These are phyloP conservation scores for Cylas formicarius DNA, from an alignment of 1,140 invertebrate species.

Conservation along the genomic window DNA sequence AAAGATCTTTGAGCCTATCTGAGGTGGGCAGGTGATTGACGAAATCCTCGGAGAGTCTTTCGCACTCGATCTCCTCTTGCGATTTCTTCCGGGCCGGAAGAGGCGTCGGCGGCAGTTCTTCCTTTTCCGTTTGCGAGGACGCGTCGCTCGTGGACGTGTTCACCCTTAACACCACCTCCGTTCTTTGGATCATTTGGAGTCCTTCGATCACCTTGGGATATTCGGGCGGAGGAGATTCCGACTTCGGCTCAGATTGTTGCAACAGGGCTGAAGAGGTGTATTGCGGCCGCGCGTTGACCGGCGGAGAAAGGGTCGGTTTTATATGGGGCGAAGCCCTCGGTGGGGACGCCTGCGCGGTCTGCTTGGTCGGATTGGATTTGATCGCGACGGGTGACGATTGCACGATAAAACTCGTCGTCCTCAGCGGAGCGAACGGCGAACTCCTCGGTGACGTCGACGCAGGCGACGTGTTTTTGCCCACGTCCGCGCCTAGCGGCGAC, in stretches of 20 bases:
- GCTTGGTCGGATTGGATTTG: constrained; percentile 6
- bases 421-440: constrained; percentile 32
- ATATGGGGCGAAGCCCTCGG: constrained; percentile 12
- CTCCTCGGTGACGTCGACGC: constrained; percentile 29
- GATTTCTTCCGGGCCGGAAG: constrained; percentile 48
- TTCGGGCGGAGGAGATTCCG: constrained; percentile 32
- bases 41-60: constrained; percentile 64
- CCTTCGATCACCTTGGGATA: constrained; percentile 46
- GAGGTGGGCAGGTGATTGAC: constrained; percentile 60
- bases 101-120: constrained; percentile 34
- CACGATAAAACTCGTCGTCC: constrained; percentile 23
- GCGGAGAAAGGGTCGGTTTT: constrained; percentile 17
- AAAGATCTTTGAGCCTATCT: constrained; percentile 61
- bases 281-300: constrained; percentile 31
- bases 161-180: constrained; percentile 53
- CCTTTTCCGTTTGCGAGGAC: constrained; percentile 55
- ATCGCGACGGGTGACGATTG: constrained; percentile 5
- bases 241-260: too few relatives aligned
- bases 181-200: constrained; percentile 52
- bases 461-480: constrained; percentile 20
- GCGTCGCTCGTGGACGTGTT: constrained; percentile 54
- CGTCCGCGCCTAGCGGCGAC: constrained; percentile 14
- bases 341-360: background rate
- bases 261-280: too few relatives aligned
- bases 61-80: constrained; percentile 75